Base-by-base conservation (phyloP, 2,113 vertebrate species). In the Emydura subglobosa region DNA sequence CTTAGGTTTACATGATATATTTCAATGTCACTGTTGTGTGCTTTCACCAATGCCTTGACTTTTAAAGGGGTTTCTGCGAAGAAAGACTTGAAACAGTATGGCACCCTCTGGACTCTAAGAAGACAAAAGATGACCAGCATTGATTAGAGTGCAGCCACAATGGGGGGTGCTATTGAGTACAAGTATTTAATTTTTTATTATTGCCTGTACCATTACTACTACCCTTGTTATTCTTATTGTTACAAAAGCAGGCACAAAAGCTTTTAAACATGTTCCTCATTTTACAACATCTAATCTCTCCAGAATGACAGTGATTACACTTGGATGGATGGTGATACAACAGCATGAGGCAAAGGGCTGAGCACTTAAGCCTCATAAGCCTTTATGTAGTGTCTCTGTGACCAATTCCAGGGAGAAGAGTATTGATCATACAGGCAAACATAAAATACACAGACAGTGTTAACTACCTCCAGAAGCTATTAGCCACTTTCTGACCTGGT, bases 41-140 rank as follows among this genome's bases (percentile, higher is more conserved):
- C 90, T 88, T 96, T 82, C 80, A 93, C 96, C 94, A 97, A 92
- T 91, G 80, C 47, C 59, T 89, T 72, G 91, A 91, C 89, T 91
- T 96, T 96, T 92, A 93, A 96, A 96, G 90, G 87, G 31, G 49
- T 88, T 96, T 92, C 87, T 95, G 14, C 91, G 91, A 92, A 96
- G 90, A 80, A 94, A 87, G 95, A 27, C 84, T 89, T 93, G 91
- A 96, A 95, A 96, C 61, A 87, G 68, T 90, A 82, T 91, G 89
- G 86, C 82, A 74, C 89, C 85, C 88, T 93, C 87, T 74, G 89
- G 89, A 7, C 65, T 95, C 50, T 82, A 93, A 91, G 95, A 98
- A 97, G 83, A 93, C 82, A 95, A 97, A 97, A 94, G 89, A 89
- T 79, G 91, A 82, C 81, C 93, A 92, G 72, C 88, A 80, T 96